These are phyloP conservation scores for Paramormyrops hopkinsi DNA, from an alignment of 2,797 vertebrate genomes.

Conservation along the genomic window DNA sequence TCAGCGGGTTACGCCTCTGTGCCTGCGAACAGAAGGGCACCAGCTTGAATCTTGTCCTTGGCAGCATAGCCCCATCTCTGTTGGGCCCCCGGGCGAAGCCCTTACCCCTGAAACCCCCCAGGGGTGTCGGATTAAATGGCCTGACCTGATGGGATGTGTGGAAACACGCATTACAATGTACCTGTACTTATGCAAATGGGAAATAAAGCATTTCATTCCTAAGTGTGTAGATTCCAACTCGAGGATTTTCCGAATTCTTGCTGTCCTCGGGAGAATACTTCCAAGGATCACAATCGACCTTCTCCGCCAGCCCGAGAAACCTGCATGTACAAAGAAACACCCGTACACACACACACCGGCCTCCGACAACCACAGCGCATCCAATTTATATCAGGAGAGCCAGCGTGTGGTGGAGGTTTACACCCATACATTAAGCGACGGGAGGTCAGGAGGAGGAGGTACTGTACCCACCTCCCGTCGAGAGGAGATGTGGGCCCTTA, in stretches of 20 bases:
- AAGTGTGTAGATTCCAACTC: constrained; percentile 31
- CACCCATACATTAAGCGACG: background rate
- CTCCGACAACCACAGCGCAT: background rate
- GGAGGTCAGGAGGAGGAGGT: constrained; percentile 20
- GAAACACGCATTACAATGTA: background rate
- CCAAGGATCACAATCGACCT: constrained; percentile 38
- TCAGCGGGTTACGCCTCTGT: background rate
- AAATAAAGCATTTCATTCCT: constrained; percentile 52
- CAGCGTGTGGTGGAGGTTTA: background rate
- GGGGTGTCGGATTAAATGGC: constrained; percentile 32
- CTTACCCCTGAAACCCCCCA: background rate
- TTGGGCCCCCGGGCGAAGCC: background rate
- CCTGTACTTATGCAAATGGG: background rate
- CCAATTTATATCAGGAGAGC: background rate
- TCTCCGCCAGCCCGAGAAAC: constrained; percentile 17
- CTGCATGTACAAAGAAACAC: constrained; percentile 25
- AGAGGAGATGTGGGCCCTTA: constrained; percentile 47
- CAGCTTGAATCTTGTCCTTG: background rate
- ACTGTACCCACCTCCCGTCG: constrained; percentile 51
- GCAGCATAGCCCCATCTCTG: background rate
- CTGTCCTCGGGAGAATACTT: constrained; percentile 44
- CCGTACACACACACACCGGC: constrained; percentile 1
- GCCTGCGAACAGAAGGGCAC: background rate
- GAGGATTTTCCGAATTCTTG: constrained; percentile 39
- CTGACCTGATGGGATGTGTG: background rate